A percentile compares a stretch with the other conserved stretches of the same genome.
phyloP scores from a whole-genome alignment of 2,113 vertebrate genomes.

The Trematocara stigmaticum region DNA sequence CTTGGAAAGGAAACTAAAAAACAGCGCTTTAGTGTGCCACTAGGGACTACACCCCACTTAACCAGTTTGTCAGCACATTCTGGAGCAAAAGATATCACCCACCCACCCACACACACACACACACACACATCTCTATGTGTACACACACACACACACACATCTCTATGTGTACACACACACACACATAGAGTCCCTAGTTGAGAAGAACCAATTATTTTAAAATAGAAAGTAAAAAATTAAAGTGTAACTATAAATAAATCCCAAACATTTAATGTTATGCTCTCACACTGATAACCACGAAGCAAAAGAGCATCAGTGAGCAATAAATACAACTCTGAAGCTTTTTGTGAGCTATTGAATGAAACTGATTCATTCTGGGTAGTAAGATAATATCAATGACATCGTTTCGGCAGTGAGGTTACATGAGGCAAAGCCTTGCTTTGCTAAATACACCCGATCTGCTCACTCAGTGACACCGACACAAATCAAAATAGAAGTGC shows the following conservation, averaged over 20 bases:
- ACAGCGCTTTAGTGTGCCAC: slow-evolving; percentile 12
- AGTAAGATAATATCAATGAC: not conserved
- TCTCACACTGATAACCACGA: not conserved
- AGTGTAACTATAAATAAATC: not conserved
- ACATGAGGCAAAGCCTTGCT: not conserved
- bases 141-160: not conserved
- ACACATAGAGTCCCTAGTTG: not conserved
- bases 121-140: too few relatives aligned
- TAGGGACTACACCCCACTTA: slow-evolving; percentile 53
- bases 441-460: not conserved
- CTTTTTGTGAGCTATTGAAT: not conserved
- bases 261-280: not conserved
- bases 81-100: not conserved
- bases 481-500: not conserved
- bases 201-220: not conserved
- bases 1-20: slow-evolving; percentile 31
- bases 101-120: not conserved
- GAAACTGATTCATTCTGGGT: not conserved
- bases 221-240: not conserved
- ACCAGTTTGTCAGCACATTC: slow-evolving; percentile 55
- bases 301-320: not conserved
- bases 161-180: not conserved
- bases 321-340: not conserved
- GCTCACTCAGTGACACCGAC: not conserved
- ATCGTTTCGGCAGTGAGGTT: not conserved